These are phyloP conservation scores for Amphipyra berbera DNA, from an alignment of 2,888 invertebrate species.

Conservation along the genomic window DNA sequence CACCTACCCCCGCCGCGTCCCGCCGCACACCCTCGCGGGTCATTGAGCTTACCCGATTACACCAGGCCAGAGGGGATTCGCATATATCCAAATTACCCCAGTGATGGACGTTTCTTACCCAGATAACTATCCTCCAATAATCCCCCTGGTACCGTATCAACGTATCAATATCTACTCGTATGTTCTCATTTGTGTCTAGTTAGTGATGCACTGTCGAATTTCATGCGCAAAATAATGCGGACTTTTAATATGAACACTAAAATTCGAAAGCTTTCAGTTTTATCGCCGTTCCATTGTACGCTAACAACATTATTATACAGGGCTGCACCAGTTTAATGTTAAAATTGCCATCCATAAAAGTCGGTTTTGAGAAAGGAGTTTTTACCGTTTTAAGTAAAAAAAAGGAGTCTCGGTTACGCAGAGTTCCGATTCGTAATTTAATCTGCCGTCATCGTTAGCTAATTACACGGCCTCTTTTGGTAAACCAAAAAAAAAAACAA, in stretches of 20 bases:
- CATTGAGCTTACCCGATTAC: conserved; percentile 84
- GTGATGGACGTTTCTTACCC: conserved; percentile 87
- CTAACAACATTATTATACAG: conserved; percentile 47
- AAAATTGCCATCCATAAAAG: conserved; percentile 48
- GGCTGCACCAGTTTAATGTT: conserved; percentile 45
- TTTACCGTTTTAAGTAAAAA: conserved; percentile 23
- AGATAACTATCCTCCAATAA: conserved; percentile 77
- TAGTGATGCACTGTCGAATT: conserved; percentile 48
- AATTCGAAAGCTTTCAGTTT: conserved; percentile 61
- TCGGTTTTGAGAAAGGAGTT: conserved; percentile 42
- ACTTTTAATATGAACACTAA: conserved; percentile 51
- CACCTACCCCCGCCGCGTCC: conserved; percentile 59
- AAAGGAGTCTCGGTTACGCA: conserved; percentile 40
- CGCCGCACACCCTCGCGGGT: conserved; percentile 69
- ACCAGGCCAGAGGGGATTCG: conserved; percentile 81
- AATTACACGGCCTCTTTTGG: conserved; percentile 58
- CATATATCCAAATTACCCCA: conserved; percentile 88
- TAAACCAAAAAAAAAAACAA: conserved; percentile 55
- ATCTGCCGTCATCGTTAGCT: conserved; percentile 54
- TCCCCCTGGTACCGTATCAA: conserved; percentile 60
- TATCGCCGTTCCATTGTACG: conserved; percentile 61
- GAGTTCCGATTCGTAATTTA: conserved; percentile 53
- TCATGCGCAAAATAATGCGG: conserved; percentile 52
- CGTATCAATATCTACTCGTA: conserved; percentile 47
- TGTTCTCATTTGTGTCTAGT: conserved; percentile 43